Evolutionary conservation across 92 coral and sea anemone species (phyloP), one percentile per base, ranked within the genome.

Genomic region (Paramuricea clavata): DNA sequence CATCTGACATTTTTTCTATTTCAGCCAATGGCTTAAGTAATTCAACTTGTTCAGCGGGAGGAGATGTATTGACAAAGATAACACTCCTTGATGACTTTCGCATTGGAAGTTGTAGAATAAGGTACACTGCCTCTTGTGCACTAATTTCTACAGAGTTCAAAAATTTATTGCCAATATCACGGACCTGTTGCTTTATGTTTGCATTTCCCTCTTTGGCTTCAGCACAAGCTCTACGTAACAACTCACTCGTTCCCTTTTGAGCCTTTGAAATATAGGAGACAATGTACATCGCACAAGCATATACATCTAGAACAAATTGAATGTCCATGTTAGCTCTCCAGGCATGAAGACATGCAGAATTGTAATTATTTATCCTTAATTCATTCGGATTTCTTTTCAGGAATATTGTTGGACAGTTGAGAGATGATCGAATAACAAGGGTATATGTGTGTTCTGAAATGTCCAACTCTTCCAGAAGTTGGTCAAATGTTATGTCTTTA

Each of bases 371-470:
- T 16, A 89, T 76, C 36, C 89, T 68, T 35, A 92, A 34, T 60
- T 92, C 95, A 91, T 93, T 78, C 25, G 94, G 92, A 36, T 81
- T 76, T 76, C 93, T 52, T 70, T 88, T 85, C 52, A 93, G 57
- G 83, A 90, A 90, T 3, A 93, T 83, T 31, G 92, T 70, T 9
- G 93, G 88, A 33, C 75, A 17, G 12, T 42, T 70, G 1, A 91
- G 49, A 12, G 92, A 86, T 82, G 94, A 88, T 8, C 94, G 36
- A 34, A 93, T 54, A 54, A 91, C 94, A 17, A 85, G 85, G 10
- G 86, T n/a, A 72, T 93, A 91, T 9, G 19, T 32, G 21, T 23
- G 26, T 28, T 69, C 76, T 32, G 76, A 32, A 28, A 69, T 32
- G 26, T 21, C 43, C 23, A 69, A 22, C 26, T 69, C 76, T 69